Conservation (phyloP, 1,140 invertebrate genomes). For the Apolygus lucorum region DNA sequence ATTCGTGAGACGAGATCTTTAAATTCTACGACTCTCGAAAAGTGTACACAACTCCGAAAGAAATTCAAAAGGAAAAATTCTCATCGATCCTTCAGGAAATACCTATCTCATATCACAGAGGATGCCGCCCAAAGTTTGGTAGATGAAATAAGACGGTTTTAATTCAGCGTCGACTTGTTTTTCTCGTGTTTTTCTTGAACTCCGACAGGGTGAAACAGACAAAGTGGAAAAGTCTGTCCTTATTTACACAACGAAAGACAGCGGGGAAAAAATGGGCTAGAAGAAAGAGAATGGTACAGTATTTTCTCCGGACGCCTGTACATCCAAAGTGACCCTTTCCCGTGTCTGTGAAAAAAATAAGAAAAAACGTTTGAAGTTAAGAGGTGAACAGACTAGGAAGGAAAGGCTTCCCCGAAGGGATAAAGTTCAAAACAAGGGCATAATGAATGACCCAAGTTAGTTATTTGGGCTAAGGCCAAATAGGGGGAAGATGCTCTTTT, state of each 20-base stretch:
- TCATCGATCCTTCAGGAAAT: no score
- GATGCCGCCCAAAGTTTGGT: no score
- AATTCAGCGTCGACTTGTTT: neutral
- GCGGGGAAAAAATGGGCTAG: neutral
- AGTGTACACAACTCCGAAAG: no score
- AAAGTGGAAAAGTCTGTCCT: neutral
- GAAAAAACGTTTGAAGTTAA: neutral
- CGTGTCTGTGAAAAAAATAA: neutral
- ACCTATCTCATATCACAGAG: no score
- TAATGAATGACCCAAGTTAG: conserved; percentile 16
- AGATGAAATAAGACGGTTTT: no score
- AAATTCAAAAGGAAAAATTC: no score
- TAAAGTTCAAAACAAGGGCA: conserved; percentile 16
- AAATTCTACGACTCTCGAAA: no score
- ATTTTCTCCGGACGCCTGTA: neutral
- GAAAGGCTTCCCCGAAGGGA: neutral
- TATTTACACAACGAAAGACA: neutral
- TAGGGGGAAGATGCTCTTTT: conserved; percentile 7
- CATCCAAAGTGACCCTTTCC: neutral
- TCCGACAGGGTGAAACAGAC: no score
- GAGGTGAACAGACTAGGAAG: neutral
- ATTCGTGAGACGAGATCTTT: no score
- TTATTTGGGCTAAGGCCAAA: conserved; percentile 14
- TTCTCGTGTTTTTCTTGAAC: no score
- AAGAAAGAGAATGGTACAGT: neutral